These are phyloP conservation scores for Bombus waltoni DNA, from an alignment of 1,140 invertebrate species.

Conservation along the genomic window DNA sequence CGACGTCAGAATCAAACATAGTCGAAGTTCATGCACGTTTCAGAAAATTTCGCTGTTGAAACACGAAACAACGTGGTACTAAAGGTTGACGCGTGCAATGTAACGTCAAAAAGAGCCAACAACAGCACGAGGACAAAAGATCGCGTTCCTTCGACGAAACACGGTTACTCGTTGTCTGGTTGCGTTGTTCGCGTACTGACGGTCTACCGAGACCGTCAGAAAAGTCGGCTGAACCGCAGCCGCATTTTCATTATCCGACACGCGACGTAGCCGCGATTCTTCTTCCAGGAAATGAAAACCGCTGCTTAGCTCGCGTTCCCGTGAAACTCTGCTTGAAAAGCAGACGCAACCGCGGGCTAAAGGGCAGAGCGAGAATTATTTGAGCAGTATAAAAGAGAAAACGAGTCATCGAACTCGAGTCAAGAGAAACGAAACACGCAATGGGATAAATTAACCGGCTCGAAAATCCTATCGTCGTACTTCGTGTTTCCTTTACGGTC, in stretches of 20 bases:
- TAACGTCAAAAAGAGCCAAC: not conserved
- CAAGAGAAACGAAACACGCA: not conserved
- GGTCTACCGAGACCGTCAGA: not conserved
- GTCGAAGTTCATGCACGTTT: not conserved
- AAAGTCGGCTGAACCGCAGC: not conserved
- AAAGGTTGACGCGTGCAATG: not conserved
- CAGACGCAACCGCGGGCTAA: not conserved
- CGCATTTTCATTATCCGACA: conserved; percentile 44
- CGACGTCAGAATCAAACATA: not conserved
- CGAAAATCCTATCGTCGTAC: not conserved
- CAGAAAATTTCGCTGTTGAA: too few relatives aligned
- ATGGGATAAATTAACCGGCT: not conserved
- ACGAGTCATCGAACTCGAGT: not conserved
- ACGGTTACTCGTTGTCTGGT: not conserved
- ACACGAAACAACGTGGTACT: not conserved
- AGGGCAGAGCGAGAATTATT: conserved; percentile 12
- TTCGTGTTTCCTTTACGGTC: not conserved
- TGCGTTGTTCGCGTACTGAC: not conserved
- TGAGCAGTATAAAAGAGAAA: not conserved
- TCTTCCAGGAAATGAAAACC: conserved; percentile 51
- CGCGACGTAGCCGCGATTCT: conserved; percentile 20
- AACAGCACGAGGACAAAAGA: not conserved
- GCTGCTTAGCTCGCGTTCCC: conserved; percentile 21
- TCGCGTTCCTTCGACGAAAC: not conserved
- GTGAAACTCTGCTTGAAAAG: not conserved